Evolutionary conservation across 1,140 invertebrate genomes (phyloP).

Genomic region (Sinella curviseta): DNA sequence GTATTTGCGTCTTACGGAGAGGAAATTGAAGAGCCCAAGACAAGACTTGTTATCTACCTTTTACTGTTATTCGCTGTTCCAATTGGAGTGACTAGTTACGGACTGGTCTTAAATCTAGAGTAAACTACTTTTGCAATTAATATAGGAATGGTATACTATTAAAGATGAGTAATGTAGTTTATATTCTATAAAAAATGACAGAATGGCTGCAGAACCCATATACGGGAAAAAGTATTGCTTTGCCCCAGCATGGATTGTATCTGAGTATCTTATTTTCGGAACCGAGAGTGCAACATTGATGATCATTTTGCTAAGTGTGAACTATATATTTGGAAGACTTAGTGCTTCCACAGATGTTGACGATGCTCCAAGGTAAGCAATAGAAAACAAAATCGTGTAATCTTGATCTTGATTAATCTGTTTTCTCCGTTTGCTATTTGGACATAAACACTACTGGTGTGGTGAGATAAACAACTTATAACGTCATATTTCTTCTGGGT

Average conservation of each 20-base stretch:
- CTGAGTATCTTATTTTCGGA: background rate
- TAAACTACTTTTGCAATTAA: background rate
- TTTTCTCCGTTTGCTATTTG: no score
- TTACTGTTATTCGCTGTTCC: background rate
- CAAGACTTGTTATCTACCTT: background rate
- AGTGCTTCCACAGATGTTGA: background rate
- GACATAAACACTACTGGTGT: no score
- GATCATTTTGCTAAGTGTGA: background rate
- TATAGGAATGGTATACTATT: no score
- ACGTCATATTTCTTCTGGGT: background rate
- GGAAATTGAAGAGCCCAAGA: background rate
- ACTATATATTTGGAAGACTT: background rate
- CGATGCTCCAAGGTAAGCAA: background rate
- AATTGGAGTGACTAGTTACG: constrained; percentile 5
- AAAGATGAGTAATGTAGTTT: no score
- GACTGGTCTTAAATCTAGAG: background rate
- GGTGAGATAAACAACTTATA: background rate
- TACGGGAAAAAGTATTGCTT: constrained; percentile 1
- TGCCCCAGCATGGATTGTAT: background rate
- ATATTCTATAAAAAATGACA: background rate
- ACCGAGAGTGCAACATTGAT: background rate
- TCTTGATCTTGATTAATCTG: no score
- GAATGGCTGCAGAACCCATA: background rate
- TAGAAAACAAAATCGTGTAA: no score
- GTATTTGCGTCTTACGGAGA: constrained; percentile 4